phyloP scores from a whole-genome alignment of 1,140 invertebrate genomes.

The Caenorhabditis remanei region DNA sequence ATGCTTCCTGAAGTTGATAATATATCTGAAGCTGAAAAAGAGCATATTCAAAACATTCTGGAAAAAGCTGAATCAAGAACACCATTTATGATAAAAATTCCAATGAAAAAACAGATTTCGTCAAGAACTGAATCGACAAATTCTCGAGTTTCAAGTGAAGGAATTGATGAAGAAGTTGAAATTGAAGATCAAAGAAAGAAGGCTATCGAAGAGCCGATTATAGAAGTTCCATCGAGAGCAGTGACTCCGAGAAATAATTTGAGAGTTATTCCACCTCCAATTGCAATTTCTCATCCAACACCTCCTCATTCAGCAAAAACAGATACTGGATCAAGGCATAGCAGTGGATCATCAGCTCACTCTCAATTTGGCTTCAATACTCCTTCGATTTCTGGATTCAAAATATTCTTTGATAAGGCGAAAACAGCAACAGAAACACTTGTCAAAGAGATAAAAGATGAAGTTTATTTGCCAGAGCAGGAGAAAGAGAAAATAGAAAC shows the following conservation, averaged over 20 bases:
- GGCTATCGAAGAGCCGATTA: constrained; percentile 4
- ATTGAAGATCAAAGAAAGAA: constrained; percentile 24
- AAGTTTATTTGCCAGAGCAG: not conserved
- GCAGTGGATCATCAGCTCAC: constrained; percentile 30
- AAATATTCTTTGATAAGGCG: constrained; percentile 51
- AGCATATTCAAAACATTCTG: constrained; percentile 64
- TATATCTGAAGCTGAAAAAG: constrained; percentile 62
- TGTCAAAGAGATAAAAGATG: constrained; percentile 29
- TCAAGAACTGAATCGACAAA: constrained; percentile 57
- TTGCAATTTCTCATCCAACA: constrained; percentile 44
- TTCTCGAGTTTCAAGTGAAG: constrained; percentile 49
- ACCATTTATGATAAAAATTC: constrained; percentile 57
- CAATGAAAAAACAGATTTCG: constrained; percentile 12
- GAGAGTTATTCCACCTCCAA: constrained; percentile 45
- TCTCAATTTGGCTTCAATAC: constrained; percentile 31
- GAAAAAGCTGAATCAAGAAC: constrained; percentile 62
- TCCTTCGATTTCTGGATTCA: constrained; percentile 57
- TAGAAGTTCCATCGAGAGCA: not conserved
- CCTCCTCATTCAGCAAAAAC: constrained; percentile 37
- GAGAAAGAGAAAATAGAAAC: constrained; percentile 18
- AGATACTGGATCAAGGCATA: constrained; percentile 27
- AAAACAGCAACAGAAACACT: constrained; percentile 50
- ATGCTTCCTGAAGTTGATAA: constrained; percentile 62
- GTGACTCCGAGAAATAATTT: constrained; percentile 32
- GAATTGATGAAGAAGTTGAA: constrained; percentile 46